Evolutionary conservation across 2,797 vertebrate species (phyloP).

Genomic region (Spea hammondii): DNA sequence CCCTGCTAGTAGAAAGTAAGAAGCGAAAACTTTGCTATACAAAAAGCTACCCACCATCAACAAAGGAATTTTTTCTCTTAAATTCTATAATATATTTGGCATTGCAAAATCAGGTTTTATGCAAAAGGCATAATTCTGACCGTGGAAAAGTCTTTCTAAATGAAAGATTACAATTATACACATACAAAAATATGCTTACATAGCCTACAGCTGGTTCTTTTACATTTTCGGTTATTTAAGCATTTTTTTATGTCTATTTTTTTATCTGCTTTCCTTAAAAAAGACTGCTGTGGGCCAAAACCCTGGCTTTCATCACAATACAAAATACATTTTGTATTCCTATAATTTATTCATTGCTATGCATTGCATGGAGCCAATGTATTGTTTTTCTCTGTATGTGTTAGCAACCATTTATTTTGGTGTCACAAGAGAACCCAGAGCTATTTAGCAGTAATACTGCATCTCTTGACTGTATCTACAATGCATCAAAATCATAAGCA

Average conservation of each 20-base stretch:
- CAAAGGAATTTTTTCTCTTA: too few relatives aligned
- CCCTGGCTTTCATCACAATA: constrained; percentile 15
- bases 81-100: too few relatives aligned
- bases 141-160: not conserved
- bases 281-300: constrained; percentile 6
- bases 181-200: constrained; percentile 23
- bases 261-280: constrained; percentile 10
- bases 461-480: not conserved
- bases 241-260: constrained; percentile 24
- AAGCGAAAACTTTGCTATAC: too few relatives aligned
- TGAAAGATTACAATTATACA: constrained; percentile 17
- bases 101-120: not conserved
- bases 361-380: not conserved
- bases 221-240: constrained; percentile 29
- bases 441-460: constrained; percentile 8
- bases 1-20: too few relatives aligned
- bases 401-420: constrained; percentile 10
- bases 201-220: constrained; percentile 1
- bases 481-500: constrained; percentile 20
- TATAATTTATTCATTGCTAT: constrained; percentile 19
- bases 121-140: not conserved
- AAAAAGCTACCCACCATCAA: too few relatives aligned
- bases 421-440: not conserved
- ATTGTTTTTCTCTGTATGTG: constrained; percentile 32
- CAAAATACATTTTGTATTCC: constrained; percentile 16